Evolutionary conservation across 2,888 invertebrate species (phyloP), one percentile per base, ranked within the genome.

Genomic region (Cephonodes hylas): DNA sequence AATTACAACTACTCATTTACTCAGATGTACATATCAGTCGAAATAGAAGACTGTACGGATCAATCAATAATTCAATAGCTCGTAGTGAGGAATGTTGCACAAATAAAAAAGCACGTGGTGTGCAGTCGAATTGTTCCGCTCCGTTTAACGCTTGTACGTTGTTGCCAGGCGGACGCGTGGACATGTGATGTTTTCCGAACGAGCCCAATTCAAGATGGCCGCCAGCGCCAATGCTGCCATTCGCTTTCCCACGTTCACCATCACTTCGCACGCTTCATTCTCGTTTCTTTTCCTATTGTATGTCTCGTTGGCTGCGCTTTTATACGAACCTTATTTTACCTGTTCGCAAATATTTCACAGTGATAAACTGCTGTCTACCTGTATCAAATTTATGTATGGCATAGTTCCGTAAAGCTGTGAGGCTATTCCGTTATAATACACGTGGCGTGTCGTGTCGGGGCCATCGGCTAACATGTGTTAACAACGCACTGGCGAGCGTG

Each of bases 231-330:
- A 63, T 79, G 84, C 88, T 79, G 84, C 88, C 86, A 88, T 90
- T 90, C 91, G 91, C 91, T 91, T 92, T 91, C 91, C 91, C 91
- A 91, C 89, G 90, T 91, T 84, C 81, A 76, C 80, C 81, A 79
- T 77, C 80, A 81, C 81, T 84, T 80, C 74, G 84, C 83, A 83
- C 81, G 83, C 81, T 83, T 84, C 79, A 80, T 82, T 83, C 82
- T 87, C 77, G 75, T 85, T 88, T 86, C 82, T 85, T 86, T 85
- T 84, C 79, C 60, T 77, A 81, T 86, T 85, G 83, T 83, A 76
- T 78, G 78, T 80, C 66, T 74, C 77, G 80, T 79, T 84, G 76
- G 76, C 83, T 82, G 79, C 79, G 81, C 81, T 84, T 85, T 80
- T 79, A 48, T 64, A 63, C 57, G 34, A 63, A 45, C 42, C 59